Percentiles rank a stretch among this genome's conserved stretches.
Evolutionary conservation across 1,140 invertebrate species (phyloP).

Genomic region (Olivierus martensii): DNA sequence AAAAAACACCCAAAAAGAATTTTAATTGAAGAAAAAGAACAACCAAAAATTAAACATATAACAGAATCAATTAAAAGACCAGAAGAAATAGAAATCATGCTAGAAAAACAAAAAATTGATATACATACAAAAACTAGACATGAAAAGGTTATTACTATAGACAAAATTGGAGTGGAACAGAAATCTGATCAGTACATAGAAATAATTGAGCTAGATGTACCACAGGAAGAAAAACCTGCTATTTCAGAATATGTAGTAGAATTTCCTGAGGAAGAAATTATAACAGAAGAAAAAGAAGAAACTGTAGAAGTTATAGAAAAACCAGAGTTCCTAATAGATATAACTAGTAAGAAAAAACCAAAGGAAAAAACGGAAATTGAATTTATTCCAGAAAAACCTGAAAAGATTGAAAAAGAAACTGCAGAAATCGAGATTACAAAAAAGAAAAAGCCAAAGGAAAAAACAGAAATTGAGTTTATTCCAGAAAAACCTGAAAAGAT

Average conservation of each 20-base stretch:
- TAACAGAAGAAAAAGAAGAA: neutral
- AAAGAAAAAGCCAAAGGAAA: neutral
- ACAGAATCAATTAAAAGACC: too few relatives aligned
- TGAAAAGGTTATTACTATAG: neutral
- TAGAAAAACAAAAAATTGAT: neutral
- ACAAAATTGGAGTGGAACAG: conserved; percentile 2
- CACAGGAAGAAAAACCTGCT: neutral
- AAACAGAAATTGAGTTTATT: neutral
- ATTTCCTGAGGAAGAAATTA: neutral
- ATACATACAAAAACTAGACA: neutral
- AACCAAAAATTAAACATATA: too few relatives aligned
- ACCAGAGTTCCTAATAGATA: neutral
- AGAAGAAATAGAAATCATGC: too few relatives aligned
- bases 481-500: neutral
- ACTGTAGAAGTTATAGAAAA: neutral
- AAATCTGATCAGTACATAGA: neutral
- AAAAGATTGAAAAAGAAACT: neutral
- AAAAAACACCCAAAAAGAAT: too few relatives aligned
- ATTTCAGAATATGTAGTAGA: neutral
- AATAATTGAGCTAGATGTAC: conserved; percentile 2
- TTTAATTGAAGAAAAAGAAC: too few relatives aligned
- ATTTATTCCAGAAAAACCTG: neutral
- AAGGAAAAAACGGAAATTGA: neutral
- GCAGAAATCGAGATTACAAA: neutral
- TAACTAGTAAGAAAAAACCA: neutral